phyloP scores from a whole-genome alignment of 2,113 vertebrate species.

The Thryonomys swinderianus region DNA sequence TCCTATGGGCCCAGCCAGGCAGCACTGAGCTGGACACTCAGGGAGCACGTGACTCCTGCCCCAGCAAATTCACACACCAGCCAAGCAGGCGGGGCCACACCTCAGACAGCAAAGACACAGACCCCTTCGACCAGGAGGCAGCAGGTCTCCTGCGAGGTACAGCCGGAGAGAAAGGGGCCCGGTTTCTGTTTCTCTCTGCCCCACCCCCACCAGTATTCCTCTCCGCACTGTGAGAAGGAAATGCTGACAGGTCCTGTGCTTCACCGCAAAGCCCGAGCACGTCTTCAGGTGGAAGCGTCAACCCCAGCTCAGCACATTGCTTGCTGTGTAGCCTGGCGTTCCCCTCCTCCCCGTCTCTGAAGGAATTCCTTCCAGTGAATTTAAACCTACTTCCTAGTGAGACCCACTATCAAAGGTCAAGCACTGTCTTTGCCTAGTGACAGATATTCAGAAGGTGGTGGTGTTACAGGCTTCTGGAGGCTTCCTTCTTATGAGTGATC shows the following conservation, averaged over 20 bases:
- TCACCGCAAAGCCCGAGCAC: not conserved
- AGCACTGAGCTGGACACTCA: not conserved
- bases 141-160: not conserved
- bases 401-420: not conserved
- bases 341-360: not conserved
- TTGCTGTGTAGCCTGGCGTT: not conserved
- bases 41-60: not conserved
- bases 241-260: not conserved
- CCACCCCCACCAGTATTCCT: not conserved
- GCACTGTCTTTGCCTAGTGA: not conserved
- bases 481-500: not conserved
- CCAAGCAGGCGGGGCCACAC: not conserved
- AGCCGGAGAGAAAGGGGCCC: not conserved
- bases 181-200: not conserved
- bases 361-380: slow-evolving; percentile 9
- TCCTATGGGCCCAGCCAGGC: not conserved
- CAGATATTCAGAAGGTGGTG: not conserved
- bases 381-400: not conserved
- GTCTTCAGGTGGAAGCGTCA: not conserved
- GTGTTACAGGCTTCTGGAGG: not conserved
- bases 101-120: not conserved
- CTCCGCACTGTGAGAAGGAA: not conserved
- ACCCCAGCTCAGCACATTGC: not conserved
- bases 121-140: slow-evolving; percentile 13
- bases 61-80: not conserved